phyloP scores from a whole-genome alignment of 2,888 invertebrate genomes.

The Polietes domitor region DNA sequence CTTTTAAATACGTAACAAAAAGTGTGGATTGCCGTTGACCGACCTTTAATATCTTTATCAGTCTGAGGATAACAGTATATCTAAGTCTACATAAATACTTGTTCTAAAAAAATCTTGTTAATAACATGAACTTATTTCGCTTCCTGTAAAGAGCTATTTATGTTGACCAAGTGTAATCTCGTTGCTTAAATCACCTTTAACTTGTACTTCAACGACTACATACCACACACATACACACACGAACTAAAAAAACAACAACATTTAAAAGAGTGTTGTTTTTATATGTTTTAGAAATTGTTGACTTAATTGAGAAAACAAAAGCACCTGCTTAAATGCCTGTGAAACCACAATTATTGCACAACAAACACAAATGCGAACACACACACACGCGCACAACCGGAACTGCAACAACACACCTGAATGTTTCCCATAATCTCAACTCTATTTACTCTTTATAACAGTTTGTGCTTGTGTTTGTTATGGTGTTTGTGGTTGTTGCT shows the following conservation, averaged over 20 bases:
- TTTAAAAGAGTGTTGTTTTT: neutral
- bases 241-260: neutral
- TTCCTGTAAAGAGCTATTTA: no score
- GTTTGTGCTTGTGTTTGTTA: neutral
- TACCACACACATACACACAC: no score
- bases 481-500: neutral
- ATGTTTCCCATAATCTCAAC: constrained; percentile 4
- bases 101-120: no score
- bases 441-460: constrained; percentile 5
- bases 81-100: no score
- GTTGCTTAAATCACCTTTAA: no score
- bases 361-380: neutral
- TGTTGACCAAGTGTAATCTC: no score
- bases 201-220: no score
- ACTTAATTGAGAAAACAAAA: constrained; percentile 14
- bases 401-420: constrained; percentile 17
- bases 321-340: constrained; percentile 14
- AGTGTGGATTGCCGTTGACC: no score
- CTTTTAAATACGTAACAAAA: no score
- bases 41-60: no score
- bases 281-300: constrained; percentile 3
- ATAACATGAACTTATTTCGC: no score
- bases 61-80: no score
- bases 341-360: constrained; percentile 29
- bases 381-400: neutral